Conservation (phyloP, 2,888 invertebrate species). For the Atherix ibis region DNA sequence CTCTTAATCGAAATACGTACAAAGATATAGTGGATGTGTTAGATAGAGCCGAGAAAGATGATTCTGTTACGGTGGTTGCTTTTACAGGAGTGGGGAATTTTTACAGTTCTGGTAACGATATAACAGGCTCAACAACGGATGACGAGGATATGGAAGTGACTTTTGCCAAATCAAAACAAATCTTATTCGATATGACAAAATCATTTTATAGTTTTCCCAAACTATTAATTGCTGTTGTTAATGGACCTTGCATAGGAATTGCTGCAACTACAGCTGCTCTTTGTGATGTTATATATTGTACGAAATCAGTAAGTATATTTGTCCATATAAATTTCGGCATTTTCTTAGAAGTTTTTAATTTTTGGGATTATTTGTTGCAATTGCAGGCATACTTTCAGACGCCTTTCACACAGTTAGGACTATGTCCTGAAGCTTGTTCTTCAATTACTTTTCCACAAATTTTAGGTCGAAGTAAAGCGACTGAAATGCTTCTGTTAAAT, state of each 20-base stretch:
- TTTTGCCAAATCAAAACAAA: conserved; percentile 14
- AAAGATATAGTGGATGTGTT: conserved; percentile 44
- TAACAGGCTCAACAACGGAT: conserved; percentile 20
- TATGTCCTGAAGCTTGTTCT: conserved; percentile 82
- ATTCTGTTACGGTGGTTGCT: conserved; percentile 49
- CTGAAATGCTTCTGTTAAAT: conserved; percentile 49
- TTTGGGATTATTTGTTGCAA: not conserved
- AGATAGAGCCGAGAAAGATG: conserved; percentile 50
- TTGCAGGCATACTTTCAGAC: conserved; percentile 71
- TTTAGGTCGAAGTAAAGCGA: conserved; percentile 64
- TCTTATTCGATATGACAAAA: conserved; percentile 46
- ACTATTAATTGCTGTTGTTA: conserved; percentile 69
- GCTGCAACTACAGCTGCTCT: conserved; percentile 69
- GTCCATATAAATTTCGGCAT: not conserved
- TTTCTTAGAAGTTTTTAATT: not conserved
- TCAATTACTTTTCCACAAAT: conserved; percentile 69
- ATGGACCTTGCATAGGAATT: conserved; percentile 91
- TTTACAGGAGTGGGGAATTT: conserved; percentile 63
- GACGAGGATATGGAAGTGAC: conserved; percentile 21
- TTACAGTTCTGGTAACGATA: conserved; percentile 76
- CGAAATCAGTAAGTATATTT: conserved; percentile 49
- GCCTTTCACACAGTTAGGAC: conserved; percentile 72
- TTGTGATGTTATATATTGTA: conserved; percentile 78
- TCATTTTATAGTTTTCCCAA: conserved; percentile 79
- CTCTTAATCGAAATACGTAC: conserved; percentile 55